phyloP scores from a whole-genome alignment of 1,140 invertebrate species.

The Whitmania pigra region DNA sequence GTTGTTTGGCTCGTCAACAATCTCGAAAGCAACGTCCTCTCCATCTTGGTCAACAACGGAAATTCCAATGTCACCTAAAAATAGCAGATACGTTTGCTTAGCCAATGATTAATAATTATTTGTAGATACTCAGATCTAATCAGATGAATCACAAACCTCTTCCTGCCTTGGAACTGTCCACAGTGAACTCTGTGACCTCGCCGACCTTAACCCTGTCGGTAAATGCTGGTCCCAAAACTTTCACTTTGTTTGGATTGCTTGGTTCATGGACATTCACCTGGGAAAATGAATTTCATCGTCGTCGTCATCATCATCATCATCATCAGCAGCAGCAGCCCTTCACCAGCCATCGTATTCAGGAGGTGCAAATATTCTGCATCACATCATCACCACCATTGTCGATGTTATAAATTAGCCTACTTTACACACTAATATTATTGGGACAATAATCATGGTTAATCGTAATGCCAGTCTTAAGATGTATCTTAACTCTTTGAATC shows the following conservation, averaged over 20 bases:
- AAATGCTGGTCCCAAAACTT: conserved; percentile 49
- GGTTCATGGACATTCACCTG: conserved; percentile 57
- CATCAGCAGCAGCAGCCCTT: neutral
- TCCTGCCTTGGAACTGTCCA: conserved; percentile 64
- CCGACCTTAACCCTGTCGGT: conserved; percentile 52
- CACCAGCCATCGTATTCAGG: no score
- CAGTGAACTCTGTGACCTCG: conserved; percentile 59
- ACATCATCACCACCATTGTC: neutral
- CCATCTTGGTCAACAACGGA: conserved; percentile 59
- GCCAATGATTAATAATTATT: neutral
- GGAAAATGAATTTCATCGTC: conserved; percentile 36
- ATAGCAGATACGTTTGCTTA: neutral
- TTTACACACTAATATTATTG: neutral
- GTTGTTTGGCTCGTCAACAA: conserved; percentile 66
- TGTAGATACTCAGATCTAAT: neutral
- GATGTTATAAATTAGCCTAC: neutral
- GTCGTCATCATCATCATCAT: neutral
- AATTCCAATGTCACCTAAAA: conserved; percentile 55
- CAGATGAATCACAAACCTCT: conserved; percentile 43
- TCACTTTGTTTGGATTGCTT: conserved; percentile 58
- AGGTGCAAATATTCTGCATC: no score
- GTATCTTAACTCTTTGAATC: no score
- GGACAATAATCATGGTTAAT: neutral
- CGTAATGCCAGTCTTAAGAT: no score
- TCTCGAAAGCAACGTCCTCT: conserved; percentile 55